phyloP scores from a whole-genome alignment of 1,140 invertebrate species.

The Trinorchestia longiramus region DNA sequence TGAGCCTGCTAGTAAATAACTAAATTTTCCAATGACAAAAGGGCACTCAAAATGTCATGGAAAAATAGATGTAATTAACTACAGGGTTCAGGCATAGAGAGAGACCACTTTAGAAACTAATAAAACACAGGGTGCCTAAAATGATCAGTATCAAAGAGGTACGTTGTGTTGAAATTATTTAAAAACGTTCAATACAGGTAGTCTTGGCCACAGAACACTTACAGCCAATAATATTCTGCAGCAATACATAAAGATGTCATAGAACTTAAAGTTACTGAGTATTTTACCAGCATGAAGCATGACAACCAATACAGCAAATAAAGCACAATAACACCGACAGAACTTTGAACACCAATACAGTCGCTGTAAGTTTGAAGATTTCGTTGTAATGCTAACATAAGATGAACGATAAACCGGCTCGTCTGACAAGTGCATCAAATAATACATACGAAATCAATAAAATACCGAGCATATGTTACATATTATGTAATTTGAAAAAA shows the following conservation, averaged over 20 bases:
- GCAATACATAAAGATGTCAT: neutral
- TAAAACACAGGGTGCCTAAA: neutral
- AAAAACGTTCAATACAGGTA: neutral
- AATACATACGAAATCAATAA: too few relatives aligned
- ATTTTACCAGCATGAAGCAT: neutral
- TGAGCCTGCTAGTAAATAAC: neutral
- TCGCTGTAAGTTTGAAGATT: neutral
- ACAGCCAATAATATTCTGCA: neutral
- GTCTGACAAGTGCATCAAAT: too few relatives aligned
- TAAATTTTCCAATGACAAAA: neutral
- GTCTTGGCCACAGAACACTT: neutral
- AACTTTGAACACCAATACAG: neutral
- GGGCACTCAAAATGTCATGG: neutral
- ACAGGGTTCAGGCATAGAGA: neutral
- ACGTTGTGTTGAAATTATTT: neutral
- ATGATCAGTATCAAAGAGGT: neutral
- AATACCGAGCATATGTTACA: too few relatives aligned
- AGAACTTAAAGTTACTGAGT: neutral
- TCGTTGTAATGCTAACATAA: neutral
- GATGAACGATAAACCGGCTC: neutral
- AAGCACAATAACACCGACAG: neutral
- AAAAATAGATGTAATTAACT: neutral
- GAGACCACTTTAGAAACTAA: neutral
- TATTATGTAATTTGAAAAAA: too few relatives aligned
- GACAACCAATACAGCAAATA: neutral